Evolutionary conservation across 2,113 vertebrate genomes (phyloP).

Genomic region (Oreotragus oreotragus): DNA sequence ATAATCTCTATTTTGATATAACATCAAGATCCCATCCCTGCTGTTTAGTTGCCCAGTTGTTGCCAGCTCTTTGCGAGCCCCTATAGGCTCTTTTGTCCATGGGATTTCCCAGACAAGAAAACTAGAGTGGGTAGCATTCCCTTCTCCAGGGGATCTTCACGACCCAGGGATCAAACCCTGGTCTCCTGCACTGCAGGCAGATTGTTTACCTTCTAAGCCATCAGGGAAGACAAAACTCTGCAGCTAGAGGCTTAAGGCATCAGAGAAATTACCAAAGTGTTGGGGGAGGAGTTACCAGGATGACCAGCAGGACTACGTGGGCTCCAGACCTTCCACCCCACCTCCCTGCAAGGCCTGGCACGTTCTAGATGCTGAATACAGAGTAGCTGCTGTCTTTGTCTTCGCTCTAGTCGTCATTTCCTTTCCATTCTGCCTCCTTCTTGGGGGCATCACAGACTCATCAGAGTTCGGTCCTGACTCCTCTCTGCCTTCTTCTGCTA

Average conservation of each 20-base stretch:
- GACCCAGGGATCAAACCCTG: neutral
- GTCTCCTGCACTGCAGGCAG: neutral
- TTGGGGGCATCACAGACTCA: fast-evolving
- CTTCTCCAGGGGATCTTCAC: neutral
- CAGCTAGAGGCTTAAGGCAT: neutral
- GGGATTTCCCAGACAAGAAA: neutral
- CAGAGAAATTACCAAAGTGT: fast-evolving
- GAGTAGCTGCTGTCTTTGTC: fast-evolving
- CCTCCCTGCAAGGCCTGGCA: neutral
- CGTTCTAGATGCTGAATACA: fast-evolving
- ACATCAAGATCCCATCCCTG: neutral
- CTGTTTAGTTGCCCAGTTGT: neutral
- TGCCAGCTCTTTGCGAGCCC: neutral
- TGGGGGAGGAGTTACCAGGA: neutral
- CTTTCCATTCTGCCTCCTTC: neutral
- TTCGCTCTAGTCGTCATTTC: fast-evolving
- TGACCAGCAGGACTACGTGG: fast-evolving
- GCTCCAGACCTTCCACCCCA: fast-evolving
- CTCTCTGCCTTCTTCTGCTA: neutral
- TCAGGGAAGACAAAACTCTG: neutral
- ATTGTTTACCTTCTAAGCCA: neutral
- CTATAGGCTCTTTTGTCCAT: neutral
- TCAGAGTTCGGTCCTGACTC: neutral
- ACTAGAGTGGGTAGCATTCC: neutral
- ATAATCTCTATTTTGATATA: neutral